Evolutionary conservation across 1,140 invertebrate species (phyloP).

Genomic region (Ditylenchus dipsaci): DNA sequence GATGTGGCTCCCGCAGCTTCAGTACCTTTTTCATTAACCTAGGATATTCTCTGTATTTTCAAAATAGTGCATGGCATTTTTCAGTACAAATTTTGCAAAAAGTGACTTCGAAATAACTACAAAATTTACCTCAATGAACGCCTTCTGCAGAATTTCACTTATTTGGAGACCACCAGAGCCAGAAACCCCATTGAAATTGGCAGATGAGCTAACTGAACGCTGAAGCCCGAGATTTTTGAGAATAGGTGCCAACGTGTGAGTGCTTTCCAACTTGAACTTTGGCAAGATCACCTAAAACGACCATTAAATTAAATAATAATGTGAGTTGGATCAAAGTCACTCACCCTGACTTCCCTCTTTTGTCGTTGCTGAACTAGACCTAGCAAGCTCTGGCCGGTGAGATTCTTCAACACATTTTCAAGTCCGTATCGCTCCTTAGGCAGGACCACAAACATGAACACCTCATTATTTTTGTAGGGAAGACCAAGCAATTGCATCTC

Average conservation of each 20-base stretch:
- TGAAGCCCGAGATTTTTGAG: conserved; percentile 14
- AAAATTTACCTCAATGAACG: conserved; percentile 26
- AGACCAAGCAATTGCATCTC: conserved; percentile 15
- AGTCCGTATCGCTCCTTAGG: conserved; percentile 26
- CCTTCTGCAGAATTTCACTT: conserved; percentile 15
- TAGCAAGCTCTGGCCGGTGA: conserved; percentile 10
- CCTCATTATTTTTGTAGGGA: conserved; percentile 7
- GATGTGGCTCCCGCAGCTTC: conserved; percentile 24
- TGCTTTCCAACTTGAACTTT: conserved; percentile 32
- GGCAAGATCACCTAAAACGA: conserved; percentile 13
- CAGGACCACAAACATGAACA: conserved; percentile 19
- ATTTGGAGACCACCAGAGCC: conserved; percentile 5
- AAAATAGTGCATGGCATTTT: no score
- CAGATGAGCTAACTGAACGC: conserved; percentile 1
- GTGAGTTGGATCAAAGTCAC: background rate
- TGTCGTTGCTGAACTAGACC: background rate
- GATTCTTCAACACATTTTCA: conserved; percentile 6
- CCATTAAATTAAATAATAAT: conserved; percentile 3
- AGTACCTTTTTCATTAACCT: conserved; percentile 30
- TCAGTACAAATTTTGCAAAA: no score
- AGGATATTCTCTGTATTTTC: background rate
- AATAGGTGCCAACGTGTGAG: background rate
- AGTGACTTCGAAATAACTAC: no score
- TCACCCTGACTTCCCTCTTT: conserved; percentile 7
- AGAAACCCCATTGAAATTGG: conserved; percentile 16